Conservation (phyloP, 2,888 invertebrate species). For the Drosophila birchii region DNA sequence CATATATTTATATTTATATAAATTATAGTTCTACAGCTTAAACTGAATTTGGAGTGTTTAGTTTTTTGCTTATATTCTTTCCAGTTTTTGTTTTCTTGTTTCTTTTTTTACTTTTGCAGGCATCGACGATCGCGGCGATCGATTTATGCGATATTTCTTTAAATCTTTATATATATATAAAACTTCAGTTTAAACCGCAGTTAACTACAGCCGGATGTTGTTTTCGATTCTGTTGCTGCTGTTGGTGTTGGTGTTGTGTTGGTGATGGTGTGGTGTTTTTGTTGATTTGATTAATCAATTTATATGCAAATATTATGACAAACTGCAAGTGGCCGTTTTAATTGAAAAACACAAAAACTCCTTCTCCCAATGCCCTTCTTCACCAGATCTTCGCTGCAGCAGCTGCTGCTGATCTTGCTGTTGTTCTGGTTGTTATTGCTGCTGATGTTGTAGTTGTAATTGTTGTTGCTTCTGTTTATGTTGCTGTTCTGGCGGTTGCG, state of each 20-base stretch:
- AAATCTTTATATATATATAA: conserved; percentile 66
- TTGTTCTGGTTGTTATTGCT: conserved; percentile 49
- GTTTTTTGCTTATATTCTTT: conserved; percentile 47
- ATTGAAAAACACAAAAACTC: conserved; percentile 71
- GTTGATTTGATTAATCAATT: conserved; percentile 44
- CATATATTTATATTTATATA: conserved; percentile 80
- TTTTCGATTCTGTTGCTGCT: conserved; percentile 56
- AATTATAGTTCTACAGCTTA: conserved; percentile 80
- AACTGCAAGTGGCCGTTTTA: conserved; percentile 70
- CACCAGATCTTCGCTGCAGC: conserved; percentile 48
- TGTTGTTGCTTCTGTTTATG: conserved; percentile 51
- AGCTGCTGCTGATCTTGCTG: conserved; percentile 62
- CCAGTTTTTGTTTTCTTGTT: conserved; percentile 18
- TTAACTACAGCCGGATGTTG: conserved; percentile 79
- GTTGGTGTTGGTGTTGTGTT: conserved; percentile 28
- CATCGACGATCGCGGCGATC: conserved; percentile 44
- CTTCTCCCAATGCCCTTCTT: conserved; percentile 58
- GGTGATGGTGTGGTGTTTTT: conserved; percentile 33
- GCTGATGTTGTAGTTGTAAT: conserved; percentile 46
- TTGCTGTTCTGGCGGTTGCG: conserved; percentile 52
- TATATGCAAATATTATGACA: conserved; percentile 67
- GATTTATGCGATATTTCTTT: conserved; percentile 61
- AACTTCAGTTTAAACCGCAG: conserved; percentile 78
- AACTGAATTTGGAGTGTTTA: conserved; percentile 80
- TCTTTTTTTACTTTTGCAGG: conserved; percentile 27